These are phyloP conservation scores for Rhabdornis inornatus DNA, from an alignment of 2,113 vertebrate genomes.

Conservation along the genomic window DNA sequence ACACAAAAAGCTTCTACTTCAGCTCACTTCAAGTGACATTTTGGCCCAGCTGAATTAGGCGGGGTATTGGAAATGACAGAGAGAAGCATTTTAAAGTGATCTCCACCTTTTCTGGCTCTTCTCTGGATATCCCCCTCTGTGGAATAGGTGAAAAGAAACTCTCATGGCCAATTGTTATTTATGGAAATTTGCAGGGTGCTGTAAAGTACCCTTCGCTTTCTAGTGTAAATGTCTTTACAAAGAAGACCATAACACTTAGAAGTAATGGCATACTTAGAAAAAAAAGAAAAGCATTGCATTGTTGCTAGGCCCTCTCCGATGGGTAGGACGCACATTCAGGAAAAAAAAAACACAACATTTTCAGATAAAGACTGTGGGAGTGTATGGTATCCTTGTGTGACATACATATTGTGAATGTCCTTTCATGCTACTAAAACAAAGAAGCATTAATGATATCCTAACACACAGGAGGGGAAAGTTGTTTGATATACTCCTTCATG, in stretches of 20 bases:
- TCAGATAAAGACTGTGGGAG: not conserved
- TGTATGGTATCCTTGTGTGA: not conserved
- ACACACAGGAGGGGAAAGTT: not conserved
- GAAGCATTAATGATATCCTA: not conserved
- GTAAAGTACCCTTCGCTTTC: conserved; percentile 39
- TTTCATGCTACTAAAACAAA: not conserved
- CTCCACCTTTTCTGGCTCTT: conserved; percentile 59
- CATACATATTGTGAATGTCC: not conserved
- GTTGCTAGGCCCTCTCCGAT: not conserved
- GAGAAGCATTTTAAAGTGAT: conserved; percentile 58
- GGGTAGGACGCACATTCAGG: not conserved
- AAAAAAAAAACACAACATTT: not conserved
- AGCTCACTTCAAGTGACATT: conserved; percentile 62
- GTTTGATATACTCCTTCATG: not conserved
- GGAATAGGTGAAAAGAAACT: conserved; percentile 54
- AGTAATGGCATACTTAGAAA: conserved; percentile 5
- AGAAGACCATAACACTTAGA: not conserved
- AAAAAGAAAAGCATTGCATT: not conserved
- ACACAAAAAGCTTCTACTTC: conserved; percentile 64
- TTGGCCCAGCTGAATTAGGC: conserved; percentile 61
- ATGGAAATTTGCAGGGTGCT: conserved; percentile 49
- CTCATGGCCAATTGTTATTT: conserved; percentile 29
- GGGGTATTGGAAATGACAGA: conserved; percentile 31
- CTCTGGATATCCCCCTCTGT: not conserved
- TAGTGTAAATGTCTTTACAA: conserved; percentile 32